Conservation (phyloP, 1,140 invertebrate species). For the Drosophila aff. region DNA sequence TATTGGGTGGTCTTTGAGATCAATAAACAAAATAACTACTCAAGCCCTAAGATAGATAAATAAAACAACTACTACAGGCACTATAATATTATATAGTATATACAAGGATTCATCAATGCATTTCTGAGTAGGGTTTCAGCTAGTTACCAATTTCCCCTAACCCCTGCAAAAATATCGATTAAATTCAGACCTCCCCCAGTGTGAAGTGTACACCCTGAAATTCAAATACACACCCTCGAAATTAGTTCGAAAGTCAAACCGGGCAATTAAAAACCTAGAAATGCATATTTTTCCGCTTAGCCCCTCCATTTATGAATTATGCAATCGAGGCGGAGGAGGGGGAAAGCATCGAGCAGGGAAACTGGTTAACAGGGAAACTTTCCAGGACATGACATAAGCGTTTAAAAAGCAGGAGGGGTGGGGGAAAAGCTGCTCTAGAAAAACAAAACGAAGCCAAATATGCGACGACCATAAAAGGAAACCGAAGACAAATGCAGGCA, state of each 20-base stretch:
- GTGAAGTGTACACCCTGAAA: too few species aligned
- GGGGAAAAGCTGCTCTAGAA: slow-evolving; percentile 17
- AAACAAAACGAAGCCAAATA: slow-evolving; percentile 40
- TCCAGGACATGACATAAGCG: slow-evolving; percentile 66
- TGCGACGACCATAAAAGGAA: slow-evolving; percentile 10
- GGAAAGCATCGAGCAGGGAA: not conserved
- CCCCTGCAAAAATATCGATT: slow-evolving; percentile 11
- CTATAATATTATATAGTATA: not conserved
- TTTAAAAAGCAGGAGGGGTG: slow-evolving; percentile 9
- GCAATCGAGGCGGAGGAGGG: slow-evolving; percentile 17
- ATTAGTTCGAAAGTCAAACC: slow-evolving; percentile 6
- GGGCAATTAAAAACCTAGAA: slow-evolving; percentile 40
- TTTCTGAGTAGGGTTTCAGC: not conserved
- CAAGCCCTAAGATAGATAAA: too few species aligned
- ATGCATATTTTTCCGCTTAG: slow-evolving; percentile 59
- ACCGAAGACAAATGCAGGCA: slow-evolving; percentile 37
- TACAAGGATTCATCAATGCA: not conserved
- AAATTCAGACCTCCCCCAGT: not conserved
- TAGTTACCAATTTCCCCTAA: not conserved
- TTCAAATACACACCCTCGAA: slow-evolving; percentile 16
- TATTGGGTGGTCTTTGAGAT: slow-evolving; percentile 18
- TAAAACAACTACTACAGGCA: not conserved
- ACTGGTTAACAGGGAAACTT: slow-evolving; percentile 13
- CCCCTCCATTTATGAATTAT: slow-evolving; percentile 59
- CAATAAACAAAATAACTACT: not conserved